A percentile compares a stretch with the other conserved stretches of the same genome.
Conservation (phyloP, 2,888 invertebrate species). For the Conops quadrifasciatus region DNA sequence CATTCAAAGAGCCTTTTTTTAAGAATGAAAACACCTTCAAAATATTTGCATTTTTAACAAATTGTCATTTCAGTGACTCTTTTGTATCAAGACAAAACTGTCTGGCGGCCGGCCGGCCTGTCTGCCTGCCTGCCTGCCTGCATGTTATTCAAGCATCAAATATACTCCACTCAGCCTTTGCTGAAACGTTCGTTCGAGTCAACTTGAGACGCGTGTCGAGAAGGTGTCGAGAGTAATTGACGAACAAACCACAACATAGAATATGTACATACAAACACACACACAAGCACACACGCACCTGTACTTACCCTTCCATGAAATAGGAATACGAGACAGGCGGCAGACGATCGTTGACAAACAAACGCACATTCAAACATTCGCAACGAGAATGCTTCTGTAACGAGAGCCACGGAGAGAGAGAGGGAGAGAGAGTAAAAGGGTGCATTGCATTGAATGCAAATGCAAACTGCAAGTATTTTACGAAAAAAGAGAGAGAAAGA, state of each 20-base stretch:
- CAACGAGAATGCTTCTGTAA: too few relatives aligned
- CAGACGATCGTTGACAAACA: too few relatives aligned
- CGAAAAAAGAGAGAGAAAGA: not conserved
- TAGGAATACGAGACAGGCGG: not conserved
- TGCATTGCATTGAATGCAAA: too few relatives aligned
- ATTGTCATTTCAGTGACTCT: not conserved
- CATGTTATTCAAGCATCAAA: not conserved
- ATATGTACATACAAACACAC: constrained; percentile 17
- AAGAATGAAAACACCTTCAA: not conserved
- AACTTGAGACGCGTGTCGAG: constrained; percentile 19
- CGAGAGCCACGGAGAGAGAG: too few relatives aligned
- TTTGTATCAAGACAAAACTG: not conserved
- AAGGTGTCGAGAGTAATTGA: constrained; percentile 40
- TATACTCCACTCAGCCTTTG: not conserved
- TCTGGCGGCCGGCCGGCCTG: too few relatives aligned
- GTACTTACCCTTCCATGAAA: not conserved
- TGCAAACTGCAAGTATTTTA: not conserved
- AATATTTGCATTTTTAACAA: not conserved
- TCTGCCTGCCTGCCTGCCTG: not conserved
- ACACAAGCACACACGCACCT: constrained; percentile 23
- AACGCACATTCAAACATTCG: too few relatives aligned
- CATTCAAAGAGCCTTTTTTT: too few relatives aligned
- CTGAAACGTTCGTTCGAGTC: not conserved
- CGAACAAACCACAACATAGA: constrained; percentile 40
- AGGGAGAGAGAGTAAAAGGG: too few relatives aligned